A percentile compares a stretch with the other conserved stretches of the same genome.
Conservation (phyloP, 2,113 vertebrate species). For the Bos indicus region DNA sequence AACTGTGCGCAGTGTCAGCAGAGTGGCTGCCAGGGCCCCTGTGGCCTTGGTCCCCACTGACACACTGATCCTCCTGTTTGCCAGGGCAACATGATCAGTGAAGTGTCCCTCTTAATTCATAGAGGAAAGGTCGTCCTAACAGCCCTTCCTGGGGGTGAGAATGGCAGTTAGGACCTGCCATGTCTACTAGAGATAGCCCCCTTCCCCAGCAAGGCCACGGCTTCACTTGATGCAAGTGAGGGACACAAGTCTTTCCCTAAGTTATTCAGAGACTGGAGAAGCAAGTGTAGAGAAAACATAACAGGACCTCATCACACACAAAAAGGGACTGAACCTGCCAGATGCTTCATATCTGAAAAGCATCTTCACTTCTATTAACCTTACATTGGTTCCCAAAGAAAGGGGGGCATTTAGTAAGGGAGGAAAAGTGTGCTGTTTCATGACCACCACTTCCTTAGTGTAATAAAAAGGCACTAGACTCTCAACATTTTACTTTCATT, state of each 20-base stretch:
- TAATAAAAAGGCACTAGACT: neutral
- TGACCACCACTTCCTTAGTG: neutral
- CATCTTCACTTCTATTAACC: neutral
- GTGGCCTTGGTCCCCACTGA: neutral
- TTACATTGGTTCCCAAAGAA: neutral
- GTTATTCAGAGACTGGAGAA: neutral
- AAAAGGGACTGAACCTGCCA: neutral
- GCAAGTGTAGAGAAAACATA: neutral
- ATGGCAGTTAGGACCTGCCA: neutral
- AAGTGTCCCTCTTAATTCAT: neutral
- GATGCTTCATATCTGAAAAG: constrained; percentile 22
- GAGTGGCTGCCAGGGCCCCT: neutral
- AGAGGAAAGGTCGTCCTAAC: neutral
- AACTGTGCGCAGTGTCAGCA: neutral
- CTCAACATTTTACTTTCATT: neutral
- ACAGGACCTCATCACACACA: neutral
- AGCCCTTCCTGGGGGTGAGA: neutral
- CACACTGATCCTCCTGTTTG: neutral
- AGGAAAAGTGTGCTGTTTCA: neutral
- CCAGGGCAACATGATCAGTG: neutral
- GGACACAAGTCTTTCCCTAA: neutral
- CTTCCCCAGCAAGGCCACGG: neutral
- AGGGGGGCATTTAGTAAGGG: neutral
- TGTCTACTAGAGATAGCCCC: neutral
- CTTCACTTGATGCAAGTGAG: neutral